Evolutionary conservation across 2,888 invertebrate species (phyloP).

Genomic region (Drosophila antonietae): DNA sequence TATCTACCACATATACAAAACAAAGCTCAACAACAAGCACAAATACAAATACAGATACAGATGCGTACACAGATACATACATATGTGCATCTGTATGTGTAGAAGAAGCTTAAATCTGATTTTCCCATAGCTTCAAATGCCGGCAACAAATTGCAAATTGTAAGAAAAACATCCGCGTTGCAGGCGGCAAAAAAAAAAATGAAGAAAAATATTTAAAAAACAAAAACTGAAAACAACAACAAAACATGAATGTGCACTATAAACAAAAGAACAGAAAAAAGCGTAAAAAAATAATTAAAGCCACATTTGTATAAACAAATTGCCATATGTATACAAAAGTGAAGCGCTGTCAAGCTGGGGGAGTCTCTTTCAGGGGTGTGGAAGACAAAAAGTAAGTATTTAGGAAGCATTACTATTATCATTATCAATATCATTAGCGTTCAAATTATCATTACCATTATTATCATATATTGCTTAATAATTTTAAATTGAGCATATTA

Average conservation of each 20-base stretch:
- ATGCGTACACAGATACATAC: neutral
- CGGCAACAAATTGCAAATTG: constrained; percentile 46
- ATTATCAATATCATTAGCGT: neutral
- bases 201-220: constrained; percentile 11
- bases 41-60: constrained; percentile 4
- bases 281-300: constrained; percentile 60
- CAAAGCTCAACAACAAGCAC: constrained; percentile 27
- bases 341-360: constrained; percentile 4
- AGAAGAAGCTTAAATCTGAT: constrained; percentile 8
- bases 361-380: neutral
- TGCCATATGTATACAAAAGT: constrained; percentile 9
- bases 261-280: constrained; percentile 34
- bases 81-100: constrained; percentile 1
- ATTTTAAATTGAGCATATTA: no score
- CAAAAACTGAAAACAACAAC: constrained; percentile 16
- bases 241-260: constrained; percentile 43
- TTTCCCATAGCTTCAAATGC: constrained; percentile 41
- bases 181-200: constrained; percentile 22
- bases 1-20: neutral
- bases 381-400: neutral
- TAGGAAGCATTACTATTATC: no score
- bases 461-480: no score
- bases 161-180: constrained; percentile 71
- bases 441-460: no score
- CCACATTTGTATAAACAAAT: constrained; percentile 68